A percentile compares a stretch with the other conserved stretches of the same genome.
Conservation (phyloP, 2,113 vertebrate genomes). For the Notarius lentiginosus region DNA sequence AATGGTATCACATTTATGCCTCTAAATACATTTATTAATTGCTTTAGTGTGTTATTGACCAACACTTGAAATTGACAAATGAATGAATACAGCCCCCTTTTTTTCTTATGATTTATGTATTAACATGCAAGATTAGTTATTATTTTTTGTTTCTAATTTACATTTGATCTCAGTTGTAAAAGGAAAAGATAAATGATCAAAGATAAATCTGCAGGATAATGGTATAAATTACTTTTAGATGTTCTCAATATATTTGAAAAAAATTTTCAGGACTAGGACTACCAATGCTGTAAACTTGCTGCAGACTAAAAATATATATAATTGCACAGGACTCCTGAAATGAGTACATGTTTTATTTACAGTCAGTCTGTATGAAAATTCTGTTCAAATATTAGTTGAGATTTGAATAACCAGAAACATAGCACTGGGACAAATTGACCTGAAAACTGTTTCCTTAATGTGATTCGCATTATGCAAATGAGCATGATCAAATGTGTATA, state of each 20-base stretch:
- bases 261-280: not conserved
- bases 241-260: not conserved
- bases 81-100: not conserved
- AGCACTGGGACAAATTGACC: not conserved
- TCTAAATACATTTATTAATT: not conserved
- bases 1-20: not conserved
- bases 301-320: not conserved
- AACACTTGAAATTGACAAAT: not conserved
- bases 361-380: not conserved
- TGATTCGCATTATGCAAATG: not conserved
- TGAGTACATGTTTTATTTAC: not conserved
- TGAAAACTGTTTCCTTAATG: not conserved
- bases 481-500: slow-evolving; percentile 30
- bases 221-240: not conserved
- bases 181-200: not conserved
- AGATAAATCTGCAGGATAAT: not conserved
- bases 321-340: not conserved
- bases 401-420: not conserved
- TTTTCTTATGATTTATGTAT: not conserved
- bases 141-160: not conserved
- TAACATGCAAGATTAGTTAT: not conserved
- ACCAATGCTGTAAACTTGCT: not conserved
- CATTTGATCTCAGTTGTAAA: not conserved
- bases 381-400: not conserved
- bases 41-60: not conserved